A percentile compares a stretch with the other conserved stretches of the same genome.
Evolutionary conservation across 2,888 invertebrate genomes (phyloP).

Genomic region (Syrphus vitripennis): DNA sequence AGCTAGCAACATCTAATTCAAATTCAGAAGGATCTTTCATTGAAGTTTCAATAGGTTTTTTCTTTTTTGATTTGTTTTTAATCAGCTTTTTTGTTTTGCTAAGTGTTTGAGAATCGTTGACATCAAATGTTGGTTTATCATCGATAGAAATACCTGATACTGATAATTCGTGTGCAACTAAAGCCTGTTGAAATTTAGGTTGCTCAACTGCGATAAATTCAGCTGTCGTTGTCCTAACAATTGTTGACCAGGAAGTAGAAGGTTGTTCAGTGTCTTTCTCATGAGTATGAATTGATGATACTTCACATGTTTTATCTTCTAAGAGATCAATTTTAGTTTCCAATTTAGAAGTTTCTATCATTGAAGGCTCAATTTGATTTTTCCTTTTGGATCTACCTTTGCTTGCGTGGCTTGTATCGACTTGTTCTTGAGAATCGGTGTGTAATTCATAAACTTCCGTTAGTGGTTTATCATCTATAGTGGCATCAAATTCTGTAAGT

Average conservation of each 20-base stretch:
- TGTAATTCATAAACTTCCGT: not conserved
- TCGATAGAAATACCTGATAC: not conserved
- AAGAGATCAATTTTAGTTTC: not conserved
- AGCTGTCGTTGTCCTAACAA: not conserved
- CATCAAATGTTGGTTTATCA: not conserved
- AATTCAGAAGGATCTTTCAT: not conserved
- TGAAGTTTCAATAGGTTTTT: not conserved
- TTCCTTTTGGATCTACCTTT: conserved; percentile 20
- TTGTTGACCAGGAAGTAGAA: not conserved
- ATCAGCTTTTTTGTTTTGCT: not conserved
- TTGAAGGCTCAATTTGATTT: not conserved
- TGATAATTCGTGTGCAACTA: too few relatives aligned
- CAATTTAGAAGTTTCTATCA: not conserved
- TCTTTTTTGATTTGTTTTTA: conserved; percentile 12
- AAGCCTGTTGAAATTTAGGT: not conserved
- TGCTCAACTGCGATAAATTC: not conserved
- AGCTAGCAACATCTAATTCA: not conserved
- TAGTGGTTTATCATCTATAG: not conserved
- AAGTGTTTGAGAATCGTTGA: not conserved
- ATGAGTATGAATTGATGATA: not conserved
- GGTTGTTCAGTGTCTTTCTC: not conserved
- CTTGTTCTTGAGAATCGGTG: not conserved
- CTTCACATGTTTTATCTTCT: not conserved
- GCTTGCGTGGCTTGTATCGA: not conserved
- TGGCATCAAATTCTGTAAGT: not conserved